Evolutionary conservation across 1,140 invertebrate species (phyloP).

Genomic region (Subanguina moxae): DNA sequence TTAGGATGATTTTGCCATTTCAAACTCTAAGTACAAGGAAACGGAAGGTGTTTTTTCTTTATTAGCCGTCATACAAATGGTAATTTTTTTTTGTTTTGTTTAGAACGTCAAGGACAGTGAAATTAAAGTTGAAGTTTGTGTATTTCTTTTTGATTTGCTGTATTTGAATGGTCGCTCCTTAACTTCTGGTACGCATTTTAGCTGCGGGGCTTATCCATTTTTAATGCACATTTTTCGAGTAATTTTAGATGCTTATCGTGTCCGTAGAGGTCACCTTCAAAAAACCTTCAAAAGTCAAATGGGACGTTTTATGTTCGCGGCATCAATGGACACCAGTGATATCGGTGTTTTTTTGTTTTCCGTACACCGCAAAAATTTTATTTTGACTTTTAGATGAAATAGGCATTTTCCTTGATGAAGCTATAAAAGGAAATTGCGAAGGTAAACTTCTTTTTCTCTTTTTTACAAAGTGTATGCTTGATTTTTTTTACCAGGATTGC

Average conservation of each 20-base stretch:
- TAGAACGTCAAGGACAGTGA: slow-evolving; percentile 67
- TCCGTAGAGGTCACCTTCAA: slow-evolving; percentile 72
- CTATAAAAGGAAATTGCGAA: slow-evolving; percentile 94
- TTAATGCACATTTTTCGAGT: too few relatives aligned
- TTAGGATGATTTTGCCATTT: slow-evolving; percentile 78
- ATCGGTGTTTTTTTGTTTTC: slow-evolving; percentile 59
- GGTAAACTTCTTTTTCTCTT: slow-evolving; percentile 58
- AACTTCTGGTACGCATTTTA: neutral
- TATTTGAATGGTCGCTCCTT: slow-evolving; percentile 76
- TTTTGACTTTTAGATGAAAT: slow-evolving; percentile 72
- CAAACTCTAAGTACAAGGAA: slow-evolving; percentile 93
- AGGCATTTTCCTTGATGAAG: slow-evolving; percentile 86
- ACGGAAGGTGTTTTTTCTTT: slow-evolving; percentile 70
- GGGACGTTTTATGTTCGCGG: slow-evolving; percentile 84
- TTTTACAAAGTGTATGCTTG: neutral
- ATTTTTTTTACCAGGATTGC: neutral
- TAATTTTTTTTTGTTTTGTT: slow-evolving; percentile 34
- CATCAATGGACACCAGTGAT: slow-evolving; percentile 74
- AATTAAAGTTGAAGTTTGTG: slow-evolving; percentile 93
- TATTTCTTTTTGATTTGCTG: slow-evolving; percentile 94
- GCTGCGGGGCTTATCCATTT: too few relatives aligned
- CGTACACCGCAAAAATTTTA: too few relatives aligned
- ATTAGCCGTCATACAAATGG: neutral
- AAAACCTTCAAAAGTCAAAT: slow-evolving; percentile 64
- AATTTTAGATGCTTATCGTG: slow-evolving; percentile 73